phyloP scores from a whole-genome alignment of 2,888 invertebrate genomes.

The Tenthredo distinguenda region DNA sequence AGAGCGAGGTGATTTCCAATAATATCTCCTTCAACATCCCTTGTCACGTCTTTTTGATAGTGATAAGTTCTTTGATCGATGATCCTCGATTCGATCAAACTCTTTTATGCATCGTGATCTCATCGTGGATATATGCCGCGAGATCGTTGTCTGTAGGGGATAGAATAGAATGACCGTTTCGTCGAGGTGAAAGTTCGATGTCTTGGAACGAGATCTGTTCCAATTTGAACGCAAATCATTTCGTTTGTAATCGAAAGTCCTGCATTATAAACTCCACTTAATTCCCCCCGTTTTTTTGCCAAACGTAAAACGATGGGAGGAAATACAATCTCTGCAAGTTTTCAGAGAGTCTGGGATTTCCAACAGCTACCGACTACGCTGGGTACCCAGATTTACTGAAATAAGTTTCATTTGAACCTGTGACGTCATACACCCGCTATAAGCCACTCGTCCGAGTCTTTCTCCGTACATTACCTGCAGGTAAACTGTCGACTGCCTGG shows the following conservation, averaged over 20 bases:
- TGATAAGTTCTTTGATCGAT: not conserved
- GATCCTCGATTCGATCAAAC: not conserved
- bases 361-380: not conserved
- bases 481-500: not conserved
- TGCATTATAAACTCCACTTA: slow-evolving; percentile 20
- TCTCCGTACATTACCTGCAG: not conserved
- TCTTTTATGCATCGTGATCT: slow-evolving; percentile 19
- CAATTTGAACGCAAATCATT: slow-evolving; percentile 38
- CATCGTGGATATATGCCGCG: not conserved
- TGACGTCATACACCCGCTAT: slow-evolving; percentile 35
- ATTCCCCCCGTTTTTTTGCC: not conserved
- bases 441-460: slow-evolving; percentile 13
- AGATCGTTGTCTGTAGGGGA: not conserved
- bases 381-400: not conserved
- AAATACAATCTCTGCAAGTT: not conserved
- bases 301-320: not conserved
- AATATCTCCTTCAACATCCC: not conserved
- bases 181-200: slow-evolving; percentile 48
- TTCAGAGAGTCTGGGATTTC: not conserved
- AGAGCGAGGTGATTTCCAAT: not conserved
- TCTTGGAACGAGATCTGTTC: slow-evolving; percentile 46
- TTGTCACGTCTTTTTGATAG: not conserved
- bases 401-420: slow-evolving; percentile 26
- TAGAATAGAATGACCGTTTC: slow-evolving; percentile 25
- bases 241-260: slow-evolving; percentile 43